Percentiles rank a stretch among this genome's conserved stretches.
Evolutionary conservation across 2,888 invertebrate species (phyloP).

Genomic region (Drosophila prolongata): DNA sequence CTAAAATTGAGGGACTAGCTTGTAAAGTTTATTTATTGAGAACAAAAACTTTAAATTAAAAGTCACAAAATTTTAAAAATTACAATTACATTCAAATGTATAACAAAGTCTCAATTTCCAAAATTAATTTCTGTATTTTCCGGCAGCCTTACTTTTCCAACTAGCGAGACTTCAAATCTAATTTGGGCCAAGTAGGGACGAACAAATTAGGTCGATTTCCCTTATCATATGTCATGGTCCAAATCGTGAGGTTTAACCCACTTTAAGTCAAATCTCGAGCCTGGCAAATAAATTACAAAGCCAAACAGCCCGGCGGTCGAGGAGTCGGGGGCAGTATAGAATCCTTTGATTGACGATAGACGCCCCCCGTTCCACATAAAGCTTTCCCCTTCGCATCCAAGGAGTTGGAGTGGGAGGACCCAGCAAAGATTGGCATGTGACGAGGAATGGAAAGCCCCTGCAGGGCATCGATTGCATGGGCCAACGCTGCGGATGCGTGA

Average conservation of each 20-base stretch:
- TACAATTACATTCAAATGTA: not conserved
- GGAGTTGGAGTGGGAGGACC: not conserved
- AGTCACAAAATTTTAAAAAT: not conserved
- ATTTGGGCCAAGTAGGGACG: not conserved
- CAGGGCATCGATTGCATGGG: constrained; percentile 33
- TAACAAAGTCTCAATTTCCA: not conserved
- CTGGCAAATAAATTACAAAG: constrained; percentile 38
- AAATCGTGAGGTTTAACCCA: constrained; percentile 32
- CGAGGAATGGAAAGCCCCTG: constrained; percentile 22
- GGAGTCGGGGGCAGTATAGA: not conserved
- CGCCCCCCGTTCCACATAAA: constrained; percentile 17
- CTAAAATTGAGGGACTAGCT: too few relatives aligned
- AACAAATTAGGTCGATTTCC: constrained; percentile 27
- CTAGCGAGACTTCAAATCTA: not conserved
- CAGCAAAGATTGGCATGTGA: constrained; percentile 20
- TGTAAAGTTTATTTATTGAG: not conserved
- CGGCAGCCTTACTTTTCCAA: not conserved
- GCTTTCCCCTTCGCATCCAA: constrained; percentile 5
- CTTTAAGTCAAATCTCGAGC: constrained; percentile 40
- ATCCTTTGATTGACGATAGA: constrained; percentile 32
- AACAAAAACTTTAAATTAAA: not conserved
- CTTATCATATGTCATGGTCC: constrained; percentile 38
- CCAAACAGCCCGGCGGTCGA: constrained; percentile 2
- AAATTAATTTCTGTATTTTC: not conserved
- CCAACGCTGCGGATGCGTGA: constrained; percentile 47